Evolutionary conservation across 2,888 invertebrate species (phyloP), one percentile per base, ranked within the genome.

Genomic region (Halictus quadricinctus): DNA sequence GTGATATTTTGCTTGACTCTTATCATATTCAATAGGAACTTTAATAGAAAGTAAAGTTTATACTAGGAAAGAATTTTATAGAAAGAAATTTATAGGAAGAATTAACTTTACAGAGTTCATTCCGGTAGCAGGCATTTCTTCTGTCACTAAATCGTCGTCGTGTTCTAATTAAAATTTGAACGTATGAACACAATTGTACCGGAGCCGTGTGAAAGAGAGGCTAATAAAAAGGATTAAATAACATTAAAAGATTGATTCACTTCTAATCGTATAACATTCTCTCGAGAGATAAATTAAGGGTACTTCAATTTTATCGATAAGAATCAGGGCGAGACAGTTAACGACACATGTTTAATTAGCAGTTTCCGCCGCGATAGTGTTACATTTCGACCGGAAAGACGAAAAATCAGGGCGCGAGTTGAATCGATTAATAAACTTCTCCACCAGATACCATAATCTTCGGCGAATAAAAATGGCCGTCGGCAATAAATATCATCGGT

Each of bases 371-470:
- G n/a, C 21, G 66, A 73, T 69, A 41, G 15, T 21, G 46, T 72
- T 21, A 29, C 41, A 69, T 72, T 29, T 12, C 29, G 12, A 69
- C 46, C 36, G 85, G 36, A 80, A 79, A 84, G 66, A 18, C 46
- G 36, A 76, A 58, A 43, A 60, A 76, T 84, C 80, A 73, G 50
- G 43, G 10, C 58, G 18, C 46, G 41, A 46, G 60, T 60, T 25
- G 77, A 58, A 36, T 41, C n/a, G 46, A 43, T 25, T 50, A 72
- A 72, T 73, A 72, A 50, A 12, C 36, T 41, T n/a, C 46, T 41
- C 25, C 13, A 78, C 15, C 13, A 78, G 77, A 87, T 80, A 80
- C 36, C 36, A 21, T 80, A 87, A 87, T 87, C 87, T 80, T 66
- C 50, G 25, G 15, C 18, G 64, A 80, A 79, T 82, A 80, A 85